A percentile compares a stretch with the other conserved stretches of the same genome.
Conservation (phyloP, 1,140 invertebrate species). For the Pygmarrhopalites habei region DNA sequence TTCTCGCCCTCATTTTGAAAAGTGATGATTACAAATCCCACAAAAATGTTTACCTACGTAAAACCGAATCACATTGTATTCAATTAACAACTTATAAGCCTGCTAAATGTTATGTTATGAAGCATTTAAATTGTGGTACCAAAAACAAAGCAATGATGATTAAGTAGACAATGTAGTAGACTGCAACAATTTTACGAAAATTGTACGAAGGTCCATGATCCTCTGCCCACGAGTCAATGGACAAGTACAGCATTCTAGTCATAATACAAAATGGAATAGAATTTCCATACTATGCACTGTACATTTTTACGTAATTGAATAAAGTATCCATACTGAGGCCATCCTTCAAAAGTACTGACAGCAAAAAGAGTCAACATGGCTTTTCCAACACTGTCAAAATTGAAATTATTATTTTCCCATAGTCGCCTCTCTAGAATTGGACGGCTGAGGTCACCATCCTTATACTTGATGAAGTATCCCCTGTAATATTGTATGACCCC, state of each 20-base stretch:
- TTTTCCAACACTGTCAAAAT: constrained; percentile 96
- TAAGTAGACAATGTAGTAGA: constrained; percentile 99
- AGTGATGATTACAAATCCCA: constrained; percentile 99
- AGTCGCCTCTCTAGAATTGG: constrained; percentile 65
- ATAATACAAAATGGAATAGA: constrained; percentile 45
- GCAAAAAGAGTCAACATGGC: constrained; percentile 98
- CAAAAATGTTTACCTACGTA: constrained; percentile 99
- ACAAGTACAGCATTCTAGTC: constrained; percentile 80
- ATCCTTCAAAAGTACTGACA: constrained; percentile 98
- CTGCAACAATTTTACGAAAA: constrained; percentile 91
- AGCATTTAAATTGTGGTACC: too few species aligned
- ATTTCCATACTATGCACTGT: constrained; percentile 43
- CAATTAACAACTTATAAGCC: too few species aligned
- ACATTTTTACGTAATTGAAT: too few species aligned
- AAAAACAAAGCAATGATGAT: constrained; percentile 99
- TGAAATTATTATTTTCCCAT: constrained; percentile 76
- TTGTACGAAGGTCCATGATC: constrained; percentile 93
- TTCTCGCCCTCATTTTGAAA: constrained; percentile 99
- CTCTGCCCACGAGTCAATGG: constrained; percentile 95
- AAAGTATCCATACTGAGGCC: constrained; percentile 85
- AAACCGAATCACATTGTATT: too few species aligned
- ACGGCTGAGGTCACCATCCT: constrained; percentile 73
- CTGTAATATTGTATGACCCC: too few species aligned
- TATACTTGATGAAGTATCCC: constrained; percentile 80
- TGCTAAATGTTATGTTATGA: too few species aligned